phyloP scores from a whole-genome alignment of 2,113 vertebrate species.

The Leptobrachium ailaonicum region DNA sequence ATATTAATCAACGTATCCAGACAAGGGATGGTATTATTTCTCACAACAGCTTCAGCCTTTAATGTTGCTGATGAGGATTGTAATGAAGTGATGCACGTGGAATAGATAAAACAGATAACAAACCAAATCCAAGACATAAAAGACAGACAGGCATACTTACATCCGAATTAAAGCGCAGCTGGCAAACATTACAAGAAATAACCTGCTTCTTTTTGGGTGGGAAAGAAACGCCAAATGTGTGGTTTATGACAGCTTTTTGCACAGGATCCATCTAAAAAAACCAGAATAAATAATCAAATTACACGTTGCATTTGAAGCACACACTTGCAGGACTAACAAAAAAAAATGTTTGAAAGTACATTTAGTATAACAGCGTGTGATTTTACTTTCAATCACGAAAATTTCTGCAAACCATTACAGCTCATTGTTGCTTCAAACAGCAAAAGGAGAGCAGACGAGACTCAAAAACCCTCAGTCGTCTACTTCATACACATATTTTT shows the following conservation, averaged over 20 bases:
- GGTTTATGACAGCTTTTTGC: conserved; percentile 98
- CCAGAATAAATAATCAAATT: conserved; percentile 54
- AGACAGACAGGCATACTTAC: conserved; percentile 71
- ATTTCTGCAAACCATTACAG: no score
- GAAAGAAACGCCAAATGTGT: conserved; percentile 94
- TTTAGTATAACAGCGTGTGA: background rate
- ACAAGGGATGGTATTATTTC: no score
- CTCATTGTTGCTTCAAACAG: no score
- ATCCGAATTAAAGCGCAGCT: conserved; percentile 95
- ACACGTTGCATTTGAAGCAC: no score
- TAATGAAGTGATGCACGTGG: background rate
- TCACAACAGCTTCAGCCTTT: no score
- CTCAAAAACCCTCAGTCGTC: no score
- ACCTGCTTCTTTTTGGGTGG: conserved; percentile 92
- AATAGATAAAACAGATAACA: background rate
- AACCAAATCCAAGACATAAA: background rate
- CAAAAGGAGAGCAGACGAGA: no score
- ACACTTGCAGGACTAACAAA: background rate
- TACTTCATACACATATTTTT: no score
- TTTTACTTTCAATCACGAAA: no score
- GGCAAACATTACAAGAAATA: conserved; percentile 93
- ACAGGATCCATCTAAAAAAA: conserved; percentile 93
- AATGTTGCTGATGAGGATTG: background rate
- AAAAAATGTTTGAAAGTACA: conserved; percentile 9
- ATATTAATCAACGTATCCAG: no score